Base-by-base conservation (phyloP, 2,113 vertebrate species). In the Ciconia stormi region DNA sequence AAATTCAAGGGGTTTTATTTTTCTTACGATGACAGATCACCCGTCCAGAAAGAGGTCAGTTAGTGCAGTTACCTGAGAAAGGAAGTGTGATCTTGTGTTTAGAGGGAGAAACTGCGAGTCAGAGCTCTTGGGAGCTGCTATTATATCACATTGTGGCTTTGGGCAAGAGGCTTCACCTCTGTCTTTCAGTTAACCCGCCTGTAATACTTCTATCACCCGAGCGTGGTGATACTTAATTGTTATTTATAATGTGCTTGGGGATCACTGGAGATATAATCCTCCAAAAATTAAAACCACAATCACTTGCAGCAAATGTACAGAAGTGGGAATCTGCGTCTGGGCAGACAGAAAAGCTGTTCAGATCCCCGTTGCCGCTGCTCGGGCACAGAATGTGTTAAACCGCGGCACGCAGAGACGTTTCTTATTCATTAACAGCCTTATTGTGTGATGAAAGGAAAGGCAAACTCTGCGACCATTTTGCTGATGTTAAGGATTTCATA, bases 401-500 rank as follows among this genome's bases (percentile, higher is more conserved):
- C 40, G 83, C 70, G 55, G 70, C 89, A 70, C 4, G 26, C 50
- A 40, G 62, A 44, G 71, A 49, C 0, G 0, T 29, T 80, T 78
- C 82, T 59, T 47, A 29, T 40, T 78, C 94, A 92, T 88, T 83
- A 86, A n/a, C 93, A 88, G 82, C 91, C 82, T 63, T 86, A 36
- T 3, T 34, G 84, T 42, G 38, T 74, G 96, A 90, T 86, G 95
- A 90, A 81, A 94, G 93, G 82, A 62, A 95, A 93, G 93, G 90
- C 91, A 93, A 97, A 97, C 95, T 67, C 91, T 59, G 71, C 29
- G 2, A 77, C 95, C 87, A 47, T 94, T 91, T 85, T 94, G 95
- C 97, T 94, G 97, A 96, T 92, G 93, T 71, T 59, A 36, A 93
- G 91, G 78, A 49, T 96, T 96, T 96, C 87, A 71, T 38, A 56